A percentile compares a stretch with the other conserved stretches of the same genome.
Evolutionary conservation across 1,140 invertebrate genomes (phyloP).

Genomic region (Gerris buenoi): DNA sequence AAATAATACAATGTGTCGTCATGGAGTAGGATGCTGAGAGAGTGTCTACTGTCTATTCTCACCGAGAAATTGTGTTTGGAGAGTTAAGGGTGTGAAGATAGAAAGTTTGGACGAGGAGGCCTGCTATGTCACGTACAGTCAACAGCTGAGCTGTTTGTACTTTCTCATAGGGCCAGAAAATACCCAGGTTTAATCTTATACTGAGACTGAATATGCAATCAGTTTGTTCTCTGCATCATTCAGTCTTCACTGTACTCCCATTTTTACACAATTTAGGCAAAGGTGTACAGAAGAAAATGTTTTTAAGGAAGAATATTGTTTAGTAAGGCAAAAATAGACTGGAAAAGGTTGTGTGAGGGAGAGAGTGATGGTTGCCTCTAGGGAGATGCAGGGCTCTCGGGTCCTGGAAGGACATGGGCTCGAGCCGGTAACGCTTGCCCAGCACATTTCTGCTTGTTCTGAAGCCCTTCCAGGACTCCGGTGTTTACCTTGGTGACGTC

Average conservation of each 20-base stretch:
- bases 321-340: neutral
- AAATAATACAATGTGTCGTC: too few species aligned
- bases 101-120: too few species aligned
- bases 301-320: neutral
- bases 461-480: neutral
- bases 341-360: neutral
- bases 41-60: too few species aligned
- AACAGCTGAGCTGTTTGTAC: too few species aligned
- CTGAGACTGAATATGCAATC: neutral
- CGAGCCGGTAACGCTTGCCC: neutral
- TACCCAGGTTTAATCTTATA: neutral
- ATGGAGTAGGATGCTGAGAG: too few species aligned
- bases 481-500: neutral
- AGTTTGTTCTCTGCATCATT: neutral
- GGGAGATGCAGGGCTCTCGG: neutral
- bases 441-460: neutral
- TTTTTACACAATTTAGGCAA: neutral
- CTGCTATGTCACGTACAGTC: too few species aligned
- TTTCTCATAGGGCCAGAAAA: too few species aligned
- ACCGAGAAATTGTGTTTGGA: too few species aligned
- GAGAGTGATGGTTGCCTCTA: neutral
- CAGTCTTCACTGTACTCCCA: neutral
- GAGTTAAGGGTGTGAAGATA: too few species aligned
- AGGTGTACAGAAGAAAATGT: too few species aligned
- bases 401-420: neutral